Base-by-base conservation (phyloP, 2,113 vertebrate genomes). In the Thermophis baileyi region DNA sequence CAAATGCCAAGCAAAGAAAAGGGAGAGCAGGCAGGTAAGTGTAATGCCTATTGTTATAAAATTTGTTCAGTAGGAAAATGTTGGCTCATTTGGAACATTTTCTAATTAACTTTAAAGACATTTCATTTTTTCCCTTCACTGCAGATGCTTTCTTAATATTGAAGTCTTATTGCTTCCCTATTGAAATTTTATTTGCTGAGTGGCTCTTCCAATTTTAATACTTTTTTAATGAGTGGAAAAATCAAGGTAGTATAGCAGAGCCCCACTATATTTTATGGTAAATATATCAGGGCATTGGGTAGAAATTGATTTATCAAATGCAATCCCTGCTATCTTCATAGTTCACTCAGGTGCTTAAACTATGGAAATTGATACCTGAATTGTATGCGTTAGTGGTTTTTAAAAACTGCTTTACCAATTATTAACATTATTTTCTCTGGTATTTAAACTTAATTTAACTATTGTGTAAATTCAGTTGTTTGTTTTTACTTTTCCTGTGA, bases 1-100 rank as follows among this genome's bases (percentile, higher is more conserved):
- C 99, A 57, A 99, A 99, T 12, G 99, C 99, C 95, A 99, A 99
- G 95, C 99, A 99, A 96, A 98, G 99, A 97, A 99, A 98, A 96
- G 99, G 99, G 2, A 98, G 99, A 16, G 99, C 99, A 25, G 99
- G 99, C 94, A 99, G 99, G 99, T 99, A 92, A 96, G 96, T 8
- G 0, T 46, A 53, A 50, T 0, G 35, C 0, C 1, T 1, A 27
- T 47, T 1, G 9, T 12, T 1, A 2, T 46, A 57, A 12, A 6
- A 0, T 20, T 18, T 54, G 20, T 49, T 74, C 27, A 46, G 2
- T 27, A 12, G 18, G 22, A 49, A 60, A 51, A 5, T 4, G 74
- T 40, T 40, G 74, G 74, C 9, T 51, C 49, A 54, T 11, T 51
- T 57, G 46, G 20, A 87, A 91, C 20, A 46, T 89, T 85, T 91